Evolutionary conservation across 1,140 invertebrate species (phyloP).

Genomic region (Bombus superbus): DNA sequence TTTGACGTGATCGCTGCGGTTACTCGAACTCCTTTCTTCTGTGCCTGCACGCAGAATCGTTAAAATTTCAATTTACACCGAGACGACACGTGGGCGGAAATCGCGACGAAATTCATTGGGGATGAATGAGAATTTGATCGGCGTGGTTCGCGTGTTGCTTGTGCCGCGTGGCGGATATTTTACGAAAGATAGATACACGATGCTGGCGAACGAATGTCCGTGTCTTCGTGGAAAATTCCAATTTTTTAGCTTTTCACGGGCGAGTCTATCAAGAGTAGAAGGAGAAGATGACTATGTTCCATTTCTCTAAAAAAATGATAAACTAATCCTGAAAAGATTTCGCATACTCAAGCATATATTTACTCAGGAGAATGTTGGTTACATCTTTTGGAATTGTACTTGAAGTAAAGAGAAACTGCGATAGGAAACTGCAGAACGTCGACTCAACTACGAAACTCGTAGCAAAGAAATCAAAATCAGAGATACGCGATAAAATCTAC

Average conservation of each 20-base stretch:
- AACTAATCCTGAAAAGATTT: no score
- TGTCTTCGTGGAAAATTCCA: neutral
- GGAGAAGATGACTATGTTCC: no score
- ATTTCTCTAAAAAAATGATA: no score
- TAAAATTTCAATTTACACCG: constrained; percentile 74
- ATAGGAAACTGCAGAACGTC: no score
- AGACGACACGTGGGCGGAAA: constrained; percentile 21
- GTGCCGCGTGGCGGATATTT: neutral
- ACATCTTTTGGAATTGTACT: no score
- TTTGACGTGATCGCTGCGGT: neutral
- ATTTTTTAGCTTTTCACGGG: no score
- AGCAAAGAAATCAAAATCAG: no score
- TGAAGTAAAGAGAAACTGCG: no score
- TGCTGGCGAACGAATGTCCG: neutral
- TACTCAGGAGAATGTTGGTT: no score
- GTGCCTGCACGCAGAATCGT: constrained; percentile 58
- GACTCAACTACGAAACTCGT: no score
- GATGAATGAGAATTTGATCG: neutral
- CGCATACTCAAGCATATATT: no score
- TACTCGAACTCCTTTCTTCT: constrained; percentile 12
- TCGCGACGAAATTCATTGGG: neutral
- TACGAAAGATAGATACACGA: neutral
- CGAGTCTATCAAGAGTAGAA: no score
- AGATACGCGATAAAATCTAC: neutral
- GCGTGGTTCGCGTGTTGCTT: neutral